Percentiles rank a stretch among this genome's conserved stretches.
Conservation (phyloP, 2,888 invertebrate genomes). For the Cenopis cana region DNA sequence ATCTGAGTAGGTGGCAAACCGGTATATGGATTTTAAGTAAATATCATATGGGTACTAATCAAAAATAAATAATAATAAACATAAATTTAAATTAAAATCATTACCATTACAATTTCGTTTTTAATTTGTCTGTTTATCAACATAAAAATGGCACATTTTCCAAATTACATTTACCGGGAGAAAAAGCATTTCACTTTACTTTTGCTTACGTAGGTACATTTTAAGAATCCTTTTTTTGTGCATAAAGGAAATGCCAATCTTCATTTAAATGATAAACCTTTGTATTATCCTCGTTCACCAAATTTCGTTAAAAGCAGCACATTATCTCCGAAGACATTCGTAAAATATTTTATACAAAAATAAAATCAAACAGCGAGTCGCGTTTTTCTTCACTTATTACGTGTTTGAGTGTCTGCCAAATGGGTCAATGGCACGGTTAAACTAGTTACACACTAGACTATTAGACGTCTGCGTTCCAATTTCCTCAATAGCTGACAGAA, state of each 20-base stretch:
- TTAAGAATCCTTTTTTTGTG: not conserved
- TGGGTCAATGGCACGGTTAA: conserved; percentile 63
- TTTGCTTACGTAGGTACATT: not conserved
- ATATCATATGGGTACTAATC: too few relatives aligned
- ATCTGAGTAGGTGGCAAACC: too few relatives aligned
- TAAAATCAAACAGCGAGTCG: conserved; percentile 12
- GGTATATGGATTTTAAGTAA: too few relatives aligned
- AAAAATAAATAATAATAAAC: too few relatives aligned
- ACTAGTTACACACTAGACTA: conserved; percentile 14
- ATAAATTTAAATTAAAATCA: too few relatives aligned
- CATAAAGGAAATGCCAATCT: conserved; percentile 28
- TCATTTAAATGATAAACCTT: conserved; percentile 37
- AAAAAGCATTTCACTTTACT: not conserved
- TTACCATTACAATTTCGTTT: too few relatives aligned
- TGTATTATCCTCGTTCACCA: not conserved
- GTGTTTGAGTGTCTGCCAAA: conserved; percentile 67
- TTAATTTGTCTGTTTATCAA: too few relatives aligned
- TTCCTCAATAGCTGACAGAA: conserved; percentile 38
- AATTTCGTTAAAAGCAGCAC: conserved; percentile 35
- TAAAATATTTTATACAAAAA: conserved; percentile 19
- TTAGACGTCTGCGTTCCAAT: conserved; percentile 39
- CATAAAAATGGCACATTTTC: not conserved
- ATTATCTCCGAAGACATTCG: conserved; percentile 8
- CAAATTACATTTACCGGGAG: not conserved
- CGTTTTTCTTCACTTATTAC: conserved; percentile 55